These are phyloP conservation scores for Paratrypauchen microcephalus DNA, from an alignment of 2,797 vertebrate genomes.

Conservation along the genomic window DNA sequence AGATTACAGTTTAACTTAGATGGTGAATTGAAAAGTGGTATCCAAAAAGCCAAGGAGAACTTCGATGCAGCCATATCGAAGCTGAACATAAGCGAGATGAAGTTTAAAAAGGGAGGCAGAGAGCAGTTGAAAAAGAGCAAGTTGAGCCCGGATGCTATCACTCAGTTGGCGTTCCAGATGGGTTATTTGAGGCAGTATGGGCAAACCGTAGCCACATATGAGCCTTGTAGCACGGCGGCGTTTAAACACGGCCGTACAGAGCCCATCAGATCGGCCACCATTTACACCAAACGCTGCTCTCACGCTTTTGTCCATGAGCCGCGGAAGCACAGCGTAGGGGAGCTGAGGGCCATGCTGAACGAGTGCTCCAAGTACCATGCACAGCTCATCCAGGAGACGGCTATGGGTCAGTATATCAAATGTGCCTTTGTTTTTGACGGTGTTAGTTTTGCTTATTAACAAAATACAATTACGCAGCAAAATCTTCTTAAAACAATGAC, in stretches of 20 bases:
- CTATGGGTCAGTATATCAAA: slow-evolving; percentile 85
- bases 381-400: slow-evolving; percentile 92
- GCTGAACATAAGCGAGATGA: slow-evolving; percentile 81
- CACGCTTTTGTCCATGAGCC: slow-evolving; percentile 83
- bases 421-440: too few species aligned
- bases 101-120: slow-evolving; percentile 90
- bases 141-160: slow-evolving; percentile 90
- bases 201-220: slow-evolving; percentile 89
- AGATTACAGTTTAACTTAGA: slow-evolving; percentile 86
- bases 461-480: too few species aligned
- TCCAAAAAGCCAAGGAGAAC: slow-evolving; percentile 82
- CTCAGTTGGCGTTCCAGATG: slow-evolving; percentile 95
- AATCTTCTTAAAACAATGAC: too few species aligned
- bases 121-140: slow-evolving; percentile 89
- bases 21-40: slow-evolving; percentile 79
- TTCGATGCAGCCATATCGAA: slow-evolving; percentile 81
- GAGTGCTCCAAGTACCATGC: slow-evolving; percentile 90
- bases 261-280: slow-evolving; percentile 88
- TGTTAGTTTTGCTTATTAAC: too few species aligned
- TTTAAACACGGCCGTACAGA: slow-evolving; percentile 96
- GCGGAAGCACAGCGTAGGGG: slow-evolving; percentile 74
- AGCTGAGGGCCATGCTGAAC: slow-evolving; percentile 81
- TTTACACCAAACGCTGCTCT: slow-evolving; percentile 84
- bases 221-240: slow-evolving; percentile 96
- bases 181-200: slow-evolving; percentile 88